Evolutionary conservation across 2,888 invertebrate genomes (phyloP).

Genomic region (Stenodera caucasica): DNA sequence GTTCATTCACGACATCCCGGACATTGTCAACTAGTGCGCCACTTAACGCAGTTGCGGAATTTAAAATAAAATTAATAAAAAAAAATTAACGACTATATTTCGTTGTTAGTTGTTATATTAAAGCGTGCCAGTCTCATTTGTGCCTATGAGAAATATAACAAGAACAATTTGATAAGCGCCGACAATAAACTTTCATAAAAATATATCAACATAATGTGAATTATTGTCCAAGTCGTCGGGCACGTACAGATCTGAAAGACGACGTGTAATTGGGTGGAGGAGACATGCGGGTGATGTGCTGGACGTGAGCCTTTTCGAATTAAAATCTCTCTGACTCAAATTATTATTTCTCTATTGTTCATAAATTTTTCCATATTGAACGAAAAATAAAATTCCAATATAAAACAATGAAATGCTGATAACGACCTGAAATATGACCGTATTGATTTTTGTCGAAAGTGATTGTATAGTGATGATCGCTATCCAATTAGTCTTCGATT

Average conservation of each 20-base stretch:
- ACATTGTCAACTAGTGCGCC: slow-evolving; percentile 48
- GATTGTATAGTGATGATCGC: background rate
- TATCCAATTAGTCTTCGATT: slow-evolving; percentile 9
- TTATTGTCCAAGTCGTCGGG: slow-evolving; percentile 34
- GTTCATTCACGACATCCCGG: slow-evolving; percentile 54
- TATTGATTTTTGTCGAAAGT: slow-evolving; percentile 6
- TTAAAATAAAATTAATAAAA: slow-evolving; percentile 29
- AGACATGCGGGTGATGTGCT: slow-evolving; percentile 4
- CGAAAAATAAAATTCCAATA: background rate
- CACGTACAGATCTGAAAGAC: slow-evolving; percentile 20
- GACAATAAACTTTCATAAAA: slow-evolving; percentile 33
- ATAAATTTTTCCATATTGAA: too few relatives aligned
- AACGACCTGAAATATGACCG: background rate
- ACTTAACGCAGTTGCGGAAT: slow-evolving; percentile 47
- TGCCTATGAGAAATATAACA: slow-evolving; percentile 35
- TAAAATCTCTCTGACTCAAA: background rate
- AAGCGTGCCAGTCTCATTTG: slow-evolving; percentile 48
- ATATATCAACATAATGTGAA: slow-evolving; percentile 39
- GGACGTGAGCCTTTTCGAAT: background rate
- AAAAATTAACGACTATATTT: slow-evolving; percentile 27
- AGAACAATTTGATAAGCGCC: slow-evolving; percentile 45
- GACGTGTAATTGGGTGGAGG: slow-evolving; percentile 4
- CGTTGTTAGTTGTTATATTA: too few relatives aligned
- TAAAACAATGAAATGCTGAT: background rate
- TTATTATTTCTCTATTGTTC: too few relatives aligned